Percentiles rank a stretch among this genome's conserved stretches.
Evolutionary conservation across 2,797 vertebrate genomes (phyloP).

Genomic region (Acanthurus leucopareius): DNA sequence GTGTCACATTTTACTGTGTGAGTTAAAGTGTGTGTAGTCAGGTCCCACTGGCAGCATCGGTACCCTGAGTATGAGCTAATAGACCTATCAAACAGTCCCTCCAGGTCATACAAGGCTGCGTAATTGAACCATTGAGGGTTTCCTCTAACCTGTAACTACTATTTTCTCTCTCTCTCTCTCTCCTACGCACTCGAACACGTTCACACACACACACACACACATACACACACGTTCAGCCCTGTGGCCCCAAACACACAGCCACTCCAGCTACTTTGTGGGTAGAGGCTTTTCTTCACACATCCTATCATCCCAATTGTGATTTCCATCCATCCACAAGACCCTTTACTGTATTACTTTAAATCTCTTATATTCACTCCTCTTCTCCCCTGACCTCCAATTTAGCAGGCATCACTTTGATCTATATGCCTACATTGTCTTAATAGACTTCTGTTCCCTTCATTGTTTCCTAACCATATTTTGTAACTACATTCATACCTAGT

Average conservation of each 20-base stretch:
- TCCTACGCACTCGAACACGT: neutral
- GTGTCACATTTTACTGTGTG: neutral
- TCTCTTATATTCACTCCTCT: slow-evolving; percentile 7
- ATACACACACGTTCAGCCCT: slow-evolving; percentile 28
- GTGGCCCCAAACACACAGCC: slow-evolving; percentile 47
- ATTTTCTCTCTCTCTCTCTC: slow-evolving; percentile 41
- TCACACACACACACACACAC: neutral
- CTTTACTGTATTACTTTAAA: slow-evolving; percentile 17
- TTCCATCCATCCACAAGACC: slow-evolving; percentile 34
- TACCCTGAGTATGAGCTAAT: slow-evolving; percentile 75
- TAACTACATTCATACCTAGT: slow-evolving; percentile 7
- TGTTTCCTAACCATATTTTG: neutral
- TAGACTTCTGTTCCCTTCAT: neutral
- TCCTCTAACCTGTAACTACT: slow-evolving; percentile 64
- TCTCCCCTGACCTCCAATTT: slow-evolving; percentile 24
- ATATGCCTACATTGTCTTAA: slow-evolving; percentile 8
- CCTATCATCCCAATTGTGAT: slow-evolving; percentile 36
- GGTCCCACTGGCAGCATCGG: slow-evolving; percentile 56
- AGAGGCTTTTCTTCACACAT: slow-evolving; percentile 46
- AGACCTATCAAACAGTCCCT: slow-evolving; percentile 74
- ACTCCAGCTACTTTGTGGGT: slow-evolving; percentile 52
- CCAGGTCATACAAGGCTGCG: slow-evolving; percentile 64
- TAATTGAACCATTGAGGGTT: slow-evolving; percentile 80
- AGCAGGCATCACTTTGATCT: slow-evolving; percentile 24
- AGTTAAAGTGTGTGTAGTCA: slow-evolving; percentile 39